Evolutionary conservation across 2,113 vertebrate species (phyloP), one percentile per base, ranked within the genome.

Genomic region (Marmota monax): DNA sequence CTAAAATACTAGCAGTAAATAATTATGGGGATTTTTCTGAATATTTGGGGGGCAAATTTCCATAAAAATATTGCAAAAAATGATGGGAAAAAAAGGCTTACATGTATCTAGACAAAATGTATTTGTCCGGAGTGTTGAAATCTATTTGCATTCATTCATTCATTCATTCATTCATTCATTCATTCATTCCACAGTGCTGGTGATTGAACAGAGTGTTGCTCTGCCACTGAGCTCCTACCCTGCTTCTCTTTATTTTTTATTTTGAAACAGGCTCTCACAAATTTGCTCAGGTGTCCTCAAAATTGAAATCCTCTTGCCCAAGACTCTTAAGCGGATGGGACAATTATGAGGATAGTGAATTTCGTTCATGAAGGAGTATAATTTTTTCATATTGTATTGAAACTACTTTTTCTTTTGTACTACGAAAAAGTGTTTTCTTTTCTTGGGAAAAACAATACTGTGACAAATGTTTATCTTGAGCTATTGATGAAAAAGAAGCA

Each of bases 41-140:
- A 92, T 13, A 65, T 22, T 63, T 4, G 80, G 20, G 34, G 48
- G 20, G 27, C 1, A 70, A 32, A 88, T 78, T 93, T 79, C 39
- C 20, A 67, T 65, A 80, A 69, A 85, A 65, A 20, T 83, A 58
- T 78, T 65, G 48, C 11, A 95, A n/a, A 45, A 87, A 95, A 90
- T 48, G 13, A 5, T 39, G 27, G 10, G 20, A 25, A 78, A 17
- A 78, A 22, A 63, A 80, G 16, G 4, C 77, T 88, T 88, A 74
- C 39, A 34, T 25, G 74, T 63, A 95, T 83, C 27, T 92, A 34
- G 48, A 45, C 16, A 8, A 76, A 32, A 22, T 63, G 83, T 2
- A 78, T 67, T 11, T 56, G 32, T 34, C 56, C 27, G 84, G 29
- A 84, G 78, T 85, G 42, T 70, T 74, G 17, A 69, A 25, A 13